Evolutionary conservation across 2,113 vertebrate species (phyloP).

Genomic region (Protobothrops mucrosquamatus): DNA sequence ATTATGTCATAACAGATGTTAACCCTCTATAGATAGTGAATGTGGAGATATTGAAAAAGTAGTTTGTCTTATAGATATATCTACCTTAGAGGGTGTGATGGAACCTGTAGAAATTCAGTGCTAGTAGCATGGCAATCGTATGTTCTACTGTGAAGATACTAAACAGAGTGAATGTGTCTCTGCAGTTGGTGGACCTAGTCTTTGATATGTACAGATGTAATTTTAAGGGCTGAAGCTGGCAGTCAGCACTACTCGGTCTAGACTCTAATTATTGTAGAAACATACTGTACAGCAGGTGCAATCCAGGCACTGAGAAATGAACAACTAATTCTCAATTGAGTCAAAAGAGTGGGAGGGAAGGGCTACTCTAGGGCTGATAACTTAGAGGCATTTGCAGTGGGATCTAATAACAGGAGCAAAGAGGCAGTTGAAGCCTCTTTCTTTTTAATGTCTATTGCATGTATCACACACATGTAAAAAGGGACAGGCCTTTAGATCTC

Average conservation of each 20-base stretch:
- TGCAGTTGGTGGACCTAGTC: neutral
- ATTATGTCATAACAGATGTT: neutral
- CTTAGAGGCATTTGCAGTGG: neutral
- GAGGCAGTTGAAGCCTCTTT: neutral
- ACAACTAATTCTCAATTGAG: neutral
- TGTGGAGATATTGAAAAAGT: neutral
- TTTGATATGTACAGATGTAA: neutral
- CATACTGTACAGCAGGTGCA: neutral
- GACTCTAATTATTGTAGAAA: neutral
- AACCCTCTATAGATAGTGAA: neutral
- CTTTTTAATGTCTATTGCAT: neutral
- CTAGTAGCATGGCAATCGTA: neutral
- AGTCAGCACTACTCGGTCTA: neutral
- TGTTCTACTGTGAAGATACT: neutral
- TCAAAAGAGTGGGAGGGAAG: neutral
- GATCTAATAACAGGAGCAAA: neutral
- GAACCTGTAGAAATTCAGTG: neutral
- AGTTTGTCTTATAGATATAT: neutral
- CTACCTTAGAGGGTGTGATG: neutral
- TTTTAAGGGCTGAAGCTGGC: neutral
- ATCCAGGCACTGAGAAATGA: neutral
- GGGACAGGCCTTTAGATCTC: neutral
- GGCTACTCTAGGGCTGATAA: neutral
- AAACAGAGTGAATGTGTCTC: neutral
- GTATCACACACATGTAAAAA: neutral